Percentiles rank a stretch among this genome's conserved stretches.
phyloP scores from a whole-genome alignment of 2,888 invertebrate species.

The Rhimphoctona megacephalus region DNA sequence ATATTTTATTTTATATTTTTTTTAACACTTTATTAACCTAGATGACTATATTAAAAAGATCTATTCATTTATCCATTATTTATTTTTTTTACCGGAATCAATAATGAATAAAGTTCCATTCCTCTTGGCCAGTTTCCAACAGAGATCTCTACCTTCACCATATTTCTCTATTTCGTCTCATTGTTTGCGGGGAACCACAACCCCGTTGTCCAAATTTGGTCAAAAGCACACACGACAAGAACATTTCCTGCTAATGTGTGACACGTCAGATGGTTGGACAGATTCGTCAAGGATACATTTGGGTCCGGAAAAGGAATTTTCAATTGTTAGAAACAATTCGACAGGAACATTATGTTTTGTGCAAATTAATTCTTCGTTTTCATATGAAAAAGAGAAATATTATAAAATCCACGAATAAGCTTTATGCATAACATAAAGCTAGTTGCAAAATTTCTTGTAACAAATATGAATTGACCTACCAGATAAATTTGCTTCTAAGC shows the following conservation, averaged over 20 bases:
- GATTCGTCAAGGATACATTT: conserved; percentile 48
- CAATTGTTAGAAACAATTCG: not conserved
- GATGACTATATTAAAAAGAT: not conserved
- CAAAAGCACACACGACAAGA: conserved; percentile 71
- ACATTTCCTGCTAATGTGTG: conserved; percentile 72
- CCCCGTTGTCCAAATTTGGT: conserved; percentile 74
- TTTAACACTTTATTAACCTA: not conserved
- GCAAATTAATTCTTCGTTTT: not conserved
- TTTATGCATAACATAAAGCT: too few relatives aligned
- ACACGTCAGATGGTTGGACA: conserved; percentile 76
- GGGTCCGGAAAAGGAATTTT: conserved; percentile 17
- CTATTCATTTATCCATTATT: not conserved
- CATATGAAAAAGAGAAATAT: not conserved
- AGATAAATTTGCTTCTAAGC: too few relatives aligned
- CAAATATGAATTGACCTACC: too few relatives aligned
- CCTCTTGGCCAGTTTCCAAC: conserved; percentile 73
- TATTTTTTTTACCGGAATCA: not conserved
- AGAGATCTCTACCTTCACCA: conserved; percentile 71
- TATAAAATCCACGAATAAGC: too few relatives aligned
- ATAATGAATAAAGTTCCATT: conserved; percentile 34
- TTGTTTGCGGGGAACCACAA: conserved; percentile 79
- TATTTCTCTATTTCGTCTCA: conserved; percentile 74
- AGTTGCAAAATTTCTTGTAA: too few relatives aligned
- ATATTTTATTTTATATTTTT: not conserved
- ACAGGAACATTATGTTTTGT: not conserved